phyloP scores from a whole-genome alignment of 2,797 vertebrate genomes.

The Syncerus caffer region DNA sequence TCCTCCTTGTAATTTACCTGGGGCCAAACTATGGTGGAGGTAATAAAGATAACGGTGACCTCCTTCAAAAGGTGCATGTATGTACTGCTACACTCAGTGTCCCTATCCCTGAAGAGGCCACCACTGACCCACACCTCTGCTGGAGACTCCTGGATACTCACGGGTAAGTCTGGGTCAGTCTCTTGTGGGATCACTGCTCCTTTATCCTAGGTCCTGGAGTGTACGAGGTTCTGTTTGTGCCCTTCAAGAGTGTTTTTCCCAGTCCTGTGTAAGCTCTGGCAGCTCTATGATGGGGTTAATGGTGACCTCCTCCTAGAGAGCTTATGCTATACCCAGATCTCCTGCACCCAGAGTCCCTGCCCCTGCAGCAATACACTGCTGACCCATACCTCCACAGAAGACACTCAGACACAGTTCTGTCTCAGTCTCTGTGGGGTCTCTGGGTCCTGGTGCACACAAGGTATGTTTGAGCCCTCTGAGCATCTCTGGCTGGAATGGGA shows the following conservation, averaged over 20 bases:
- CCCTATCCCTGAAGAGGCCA: background rate
- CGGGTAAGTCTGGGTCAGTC: background rate
- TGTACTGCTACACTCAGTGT: background rate
- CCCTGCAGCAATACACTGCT: fast-evolving
- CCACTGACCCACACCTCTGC: background rate
- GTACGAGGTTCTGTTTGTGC: background rate
- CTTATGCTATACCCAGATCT: background rate
- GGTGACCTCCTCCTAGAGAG: background rate
- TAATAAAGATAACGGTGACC: background rate
- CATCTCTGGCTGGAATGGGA: fast-evolving
- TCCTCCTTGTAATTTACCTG: background rate
- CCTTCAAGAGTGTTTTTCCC: background rate
- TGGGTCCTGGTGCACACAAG: background rate
- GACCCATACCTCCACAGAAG: background rate
- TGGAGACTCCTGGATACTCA: background rate
- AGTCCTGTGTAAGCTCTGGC: background rate
- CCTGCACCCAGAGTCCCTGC: background rate
- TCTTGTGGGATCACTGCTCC: background rate
- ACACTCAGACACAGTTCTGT: background rate
- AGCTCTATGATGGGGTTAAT: background rate
- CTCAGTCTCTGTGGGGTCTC: background rate
- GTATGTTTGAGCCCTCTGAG: background rate
- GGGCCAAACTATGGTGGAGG: background rate
- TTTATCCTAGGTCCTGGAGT: background rate
- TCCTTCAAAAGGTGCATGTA: background rate